Percentiles rank a stretch among this genome's conserved stretches.
Evolutionary conservation across 2,113 vertebrate species (phyloP).

Genomic region (Petaurus breviceps): DNA sequence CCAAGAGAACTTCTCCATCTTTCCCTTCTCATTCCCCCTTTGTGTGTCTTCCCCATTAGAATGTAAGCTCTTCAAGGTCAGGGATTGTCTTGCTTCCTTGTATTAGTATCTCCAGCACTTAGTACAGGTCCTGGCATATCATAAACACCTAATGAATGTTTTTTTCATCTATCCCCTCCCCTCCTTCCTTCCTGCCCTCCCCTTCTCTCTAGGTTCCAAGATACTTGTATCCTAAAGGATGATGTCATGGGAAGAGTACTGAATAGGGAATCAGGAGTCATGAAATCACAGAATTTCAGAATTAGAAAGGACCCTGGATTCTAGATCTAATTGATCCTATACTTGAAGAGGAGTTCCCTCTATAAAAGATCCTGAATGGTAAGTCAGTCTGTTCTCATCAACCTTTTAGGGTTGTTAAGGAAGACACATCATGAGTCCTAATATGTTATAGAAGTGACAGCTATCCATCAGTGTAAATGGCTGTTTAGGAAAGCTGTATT

Average conservation of each 20-base stretch:
- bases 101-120: neutral
- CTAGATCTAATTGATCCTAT: too few species aligned
- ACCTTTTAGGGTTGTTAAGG: neutral
- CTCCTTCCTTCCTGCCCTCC: too few species aligned
- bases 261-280: neutral
- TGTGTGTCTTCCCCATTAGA: neutral
- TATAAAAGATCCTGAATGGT: neutral
- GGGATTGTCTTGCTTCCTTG: neutral
- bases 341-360: too few species aligned
- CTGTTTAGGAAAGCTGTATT: constrained; percentile 51
- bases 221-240: neutral
- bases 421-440: neutral
- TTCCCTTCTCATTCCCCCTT: neutral
- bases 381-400: neutral
- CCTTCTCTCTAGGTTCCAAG: neutral
- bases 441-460: neutral
- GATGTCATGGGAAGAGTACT: neutral
- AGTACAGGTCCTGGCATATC: neutral
- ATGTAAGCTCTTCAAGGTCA: neutral
- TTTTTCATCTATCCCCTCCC: neutral
- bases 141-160: neutral
- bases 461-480: neutral
- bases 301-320: neutral
- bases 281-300: neutral
- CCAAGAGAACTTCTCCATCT: neutral